phyloP scores from a whole-genome alignment of 2,113 vertebrate genomes.

The Scolopax mira region DNA sequence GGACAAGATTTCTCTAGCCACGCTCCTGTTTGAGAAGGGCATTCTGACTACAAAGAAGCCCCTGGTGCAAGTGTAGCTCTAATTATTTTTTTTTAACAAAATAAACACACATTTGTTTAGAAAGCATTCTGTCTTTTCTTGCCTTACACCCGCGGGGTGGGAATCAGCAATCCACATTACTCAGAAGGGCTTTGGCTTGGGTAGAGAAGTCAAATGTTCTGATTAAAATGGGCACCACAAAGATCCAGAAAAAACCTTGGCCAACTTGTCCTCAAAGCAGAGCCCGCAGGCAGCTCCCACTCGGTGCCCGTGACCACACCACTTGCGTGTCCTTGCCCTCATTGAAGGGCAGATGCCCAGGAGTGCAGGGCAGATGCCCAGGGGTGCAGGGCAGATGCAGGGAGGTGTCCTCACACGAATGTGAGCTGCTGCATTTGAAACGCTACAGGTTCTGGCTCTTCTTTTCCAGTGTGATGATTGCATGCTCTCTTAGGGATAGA shows the following conservation, averaged over 20 bases:
- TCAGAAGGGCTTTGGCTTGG: neutral
- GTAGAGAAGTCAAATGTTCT: neutral
- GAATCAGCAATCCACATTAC: neutral
- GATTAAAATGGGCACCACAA: neutral
- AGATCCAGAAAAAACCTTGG: neutral
- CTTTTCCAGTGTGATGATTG: neutral
- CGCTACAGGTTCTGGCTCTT: neutral
- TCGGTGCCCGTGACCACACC: neutral
- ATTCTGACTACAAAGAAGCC: conserved; percentile 76
- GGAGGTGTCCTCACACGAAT: neutral
- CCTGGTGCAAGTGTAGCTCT: conserved; percentile 36
- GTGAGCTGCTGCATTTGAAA: neutral
- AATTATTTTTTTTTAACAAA: neutral
- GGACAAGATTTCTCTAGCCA: conserved; percentile 79
- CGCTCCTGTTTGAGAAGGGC: conserved; percentile 78
- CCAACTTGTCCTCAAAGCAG: neutral
- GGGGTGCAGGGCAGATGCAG: too few species aligned
- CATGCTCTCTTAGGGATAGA: neutral
- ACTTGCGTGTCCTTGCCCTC: neutral
- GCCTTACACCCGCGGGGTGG: neutral
- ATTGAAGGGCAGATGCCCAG: too few species aligned
- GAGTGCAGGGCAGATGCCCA: too few species aligned
- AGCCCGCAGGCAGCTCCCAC: too few species aligned
- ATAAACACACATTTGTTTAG: conserved; percentile 17
- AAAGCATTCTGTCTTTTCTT: neutral